A percentile compares a stretch with the other conserved stretches of the same genome.
phyloP scores from a whole-genome alignment of 2,888 invertebrate genomes.

The Xestia rhomboidea region DNA sequence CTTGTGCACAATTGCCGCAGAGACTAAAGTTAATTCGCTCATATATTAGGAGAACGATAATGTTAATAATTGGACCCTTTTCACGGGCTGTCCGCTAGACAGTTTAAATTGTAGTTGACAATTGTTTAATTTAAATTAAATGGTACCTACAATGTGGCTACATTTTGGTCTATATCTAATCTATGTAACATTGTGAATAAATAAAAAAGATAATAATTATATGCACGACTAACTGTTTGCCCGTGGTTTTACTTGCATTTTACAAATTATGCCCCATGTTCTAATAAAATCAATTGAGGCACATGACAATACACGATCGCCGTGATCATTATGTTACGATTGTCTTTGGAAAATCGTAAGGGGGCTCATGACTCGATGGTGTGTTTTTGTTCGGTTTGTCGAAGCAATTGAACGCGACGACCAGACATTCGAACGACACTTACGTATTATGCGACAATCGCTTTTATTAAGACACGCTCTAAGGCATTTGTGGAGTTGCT shows the following conservation, averaged over 20 bases:
- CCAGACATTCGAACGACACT: background rate
- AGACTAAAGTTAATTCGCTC: constrained; percentile 65
- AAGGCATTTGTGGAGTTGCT: background rate
- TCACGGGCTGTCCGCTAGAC: constrained; percentile 66
- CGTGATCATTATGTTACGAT: background rate
- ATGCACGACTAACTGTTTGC: background rate
- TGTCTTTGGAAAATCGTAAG: background rate
- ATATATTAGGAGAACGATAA: constrained; percentile 63
- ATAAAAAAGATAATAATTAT: background rate
- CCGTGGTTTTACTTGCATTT: background rate
- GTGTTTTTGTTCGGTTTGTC: background rate
- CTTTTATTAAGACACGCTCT: background rate
- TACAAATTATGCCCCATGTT: background rate
- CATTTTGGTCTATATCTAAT: background rate
- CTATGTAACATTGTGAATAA: background rate
- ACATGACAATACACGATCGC: background rate
- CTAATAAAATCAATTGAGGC: background rate
- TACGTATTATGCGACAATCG: background rate
- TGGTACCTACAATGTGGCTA: constrained; percentile 13
- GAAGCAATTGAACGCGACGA: background rate
- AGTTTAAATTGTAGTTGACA: constrained; percentile 59
- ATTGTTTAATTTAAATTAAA: constrained; percentile 61
- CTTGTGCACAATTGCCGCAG: constrained; percentile 52
- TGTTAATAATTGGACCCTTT: constrained; percentile 72
- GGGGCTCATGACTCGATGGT: background rate